Evolutionary conservation across 2,888 invertebrate species (phyloP).

Genomic region (Galerucella nymphaeae): DNA sequence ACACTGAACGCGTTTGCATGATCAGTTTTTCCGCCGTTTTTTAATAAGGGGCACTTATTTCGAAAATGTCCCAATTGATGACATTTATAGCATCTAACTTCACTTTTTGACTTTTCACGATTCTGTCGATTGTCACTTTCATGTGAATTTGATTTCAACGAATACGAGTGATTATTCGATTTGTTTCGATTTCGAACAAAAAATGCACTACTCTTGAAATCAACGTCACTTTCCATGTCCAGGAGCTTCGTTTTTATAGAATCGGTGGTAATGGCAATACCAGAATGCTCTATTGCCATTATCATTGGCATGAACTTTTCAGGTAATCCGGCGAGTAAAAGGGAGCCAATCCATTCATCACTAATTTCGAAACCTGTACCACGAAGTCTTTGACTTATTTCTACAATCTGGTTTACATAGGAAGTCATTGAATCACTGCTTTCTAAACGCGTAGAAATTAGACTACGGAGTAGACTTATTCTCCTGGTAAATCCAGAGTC

Average conservation of each 20-base stretch:
- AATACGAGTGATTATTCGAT: neutral
- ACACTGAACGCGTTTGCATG: slow-evolving; percentile 27
- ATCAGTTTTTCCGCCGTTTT: slow-evolving; percentile 8
- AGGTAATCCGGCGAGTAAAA: slow-evolving; percentile 49
- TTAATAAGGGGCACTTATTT: neutral
- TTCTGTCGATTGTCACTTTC: slow-evolving; percentile 2
- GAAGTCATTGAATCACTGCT: slow-evolving; percentile 46
- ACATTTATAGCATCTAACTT: neutral
- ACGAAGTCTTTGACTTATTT: slow-evolving; percentile 45
- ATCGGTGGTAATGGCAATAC: slow-evolving; percentile 47
- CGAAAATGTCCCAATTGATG: neutral
- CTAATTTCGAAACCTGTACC: slow-evolving; percentile 45
- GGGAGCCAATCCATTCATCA: slow-evolving; percentile 44
- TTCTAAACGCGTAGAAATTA: slow-evolving; percentile 47
- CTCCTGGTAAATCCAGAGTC: slow-evolving; percentile 43
- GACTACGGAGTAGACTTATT: slow-evolving; percentile 40
- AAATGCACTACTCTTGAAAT: neutral
- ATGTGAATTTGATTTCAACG: neutral
- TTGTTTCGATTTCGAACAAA: slow-evolving; percentile 3
- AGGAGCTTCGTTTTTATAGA: slow-evolving; percentile 51
- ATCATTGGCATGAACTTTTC: slow-evolving; percentile 48
- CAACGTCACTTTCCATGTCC: slow-evolving; percentile 37
- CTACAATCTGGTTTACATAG: slow-evolving; percentile 49
- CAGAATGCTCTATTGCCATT: slow-evolving; percentile 51
- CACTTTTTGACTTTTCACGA: no score